Evolutionary conservation across 2,888 invertebrate genomes (phyloP).

Genomic region (Eudemis profundana): DNA sequence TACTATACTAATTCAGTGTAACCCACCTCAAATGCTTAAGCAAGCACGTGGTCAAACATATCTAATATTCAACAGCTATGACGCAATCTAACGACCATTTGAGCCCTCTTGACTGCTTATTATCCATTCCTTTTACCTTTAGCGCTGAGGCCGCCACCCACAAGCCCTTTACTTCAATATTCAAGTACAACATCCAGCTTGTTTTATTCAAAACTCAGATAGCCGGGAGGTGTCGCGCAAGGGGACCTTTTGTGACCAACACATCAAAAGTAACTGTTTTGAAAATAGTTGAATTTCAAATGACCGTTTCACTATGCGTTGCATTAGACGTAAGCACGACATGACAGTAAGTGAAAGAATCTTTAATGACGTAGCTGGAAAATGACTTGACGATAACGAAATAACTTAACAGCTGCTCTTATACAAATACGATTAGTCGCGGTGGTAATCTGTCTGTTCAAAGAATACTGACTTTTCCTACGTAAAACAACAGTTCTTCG

Average conservation of each 20-base stretch:
- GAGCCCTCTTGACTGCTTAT: constrained; percentile 29
- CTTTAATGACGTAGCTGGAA: constrained; percentile 24
- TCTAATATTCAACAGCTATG: constrained; percentile 19
- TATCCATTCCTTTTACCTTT: constrained; percentile 47
- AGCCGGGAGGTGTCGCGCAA: constrained; percentile 21
- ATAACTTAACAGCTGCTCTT: constrained; percentile 11
- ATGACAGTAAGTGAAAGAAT: constrained; percentile 30
- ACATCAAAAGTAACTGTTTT: constrained; percentile 24
- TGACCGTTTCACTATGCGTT: constrained; percentile 25
- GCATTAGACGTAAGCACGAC: constrained; percentile 16
- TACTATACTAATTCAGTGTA: neutral
- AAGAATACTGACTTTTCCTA: neutral
- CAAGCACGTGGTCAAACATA: neutral
- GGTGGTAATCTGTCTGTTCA: neutral
- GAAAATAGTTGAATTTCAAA: constrained; percentile 28
- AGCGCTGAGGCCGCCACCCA: constrained; percentile 63
- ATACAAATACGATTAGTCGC: neutral
- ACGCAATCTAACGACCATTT: constrained; percentile 25
- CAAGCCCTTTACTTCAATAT: constrained; percentile 57
- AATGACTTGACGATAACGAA: constrained; percentile 34
- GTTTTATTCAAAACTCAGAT: constrained; percentile 24
- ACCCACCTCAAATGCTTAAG: neutral
- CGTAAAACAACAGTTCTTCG: too few species aligned
- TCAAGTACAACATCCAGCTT: constrained; percentile 57
- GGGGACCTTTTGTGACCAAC: constrained; percentile 7